Base-by-base conservation (phyloP, 1,140 invertebrate genomes). In the Andricus grossulariae region DNA sequence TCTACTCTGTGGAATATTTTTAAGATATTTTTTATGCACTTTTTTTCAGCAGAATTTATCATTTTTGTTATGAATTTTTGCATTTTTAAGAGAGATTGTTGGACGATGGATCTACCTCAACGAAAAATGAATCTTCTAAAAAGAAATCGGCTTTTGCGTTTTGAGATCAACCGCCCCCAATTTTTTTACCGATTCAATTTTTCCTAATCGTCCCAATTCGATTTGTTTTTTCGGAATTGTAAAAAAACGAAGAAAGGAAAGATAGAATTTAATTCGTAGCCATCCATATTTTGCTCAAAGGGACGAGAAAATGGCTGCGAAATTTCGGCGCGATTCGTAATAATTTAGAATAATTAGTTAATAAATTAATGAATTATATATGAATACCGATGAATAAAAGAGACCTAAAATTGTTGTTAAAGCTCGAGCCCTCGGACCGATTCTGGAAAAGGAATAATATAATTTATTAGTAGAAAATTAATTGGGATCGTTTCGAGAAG, bases 281-380 rank as follows among this genome's bases (percentile, higher is more conserved):
- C 75, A 76, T 82, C 78, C 78, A 80, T 78, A 80, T 76, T 82
- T 80, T 80, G 78, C 81, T 82, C 81, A 82, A 82, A 49, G 80
- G 60, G 60, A 66, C 60, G 60, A 66, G 15, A 66, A 66, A 66
- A 32, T 66, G 60, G 60, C 32, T 39, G 25, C 25, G 32, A 8
- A n/a, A 55, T 39, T 39, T 66, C 13, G 25, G 60, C 15, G 60
- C 60, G 60, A 66, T 45, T 66, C 15, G 60, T 39, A 66, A 39
- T 25, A 19, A 12, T 1, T 32, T 39, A 66, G 60, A 39, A 15
- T 66, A 66, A 45, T 45, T 66, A 66, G 60, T 66, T 3, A 57
- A 57, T 66, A 0, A 66, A 66, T 66, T 8, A 66, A 66, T 39
- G 10, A 55, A 55, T 55, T 55, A 55, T 66, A 66, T 66, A n/a